Percentiles rank a stretch among this genome's conserved stretches.
Evolutionary conservation across 1,140 invertebrate genomes (phyloP).

Genomic region (Trachelipus rathkii): DNA sequence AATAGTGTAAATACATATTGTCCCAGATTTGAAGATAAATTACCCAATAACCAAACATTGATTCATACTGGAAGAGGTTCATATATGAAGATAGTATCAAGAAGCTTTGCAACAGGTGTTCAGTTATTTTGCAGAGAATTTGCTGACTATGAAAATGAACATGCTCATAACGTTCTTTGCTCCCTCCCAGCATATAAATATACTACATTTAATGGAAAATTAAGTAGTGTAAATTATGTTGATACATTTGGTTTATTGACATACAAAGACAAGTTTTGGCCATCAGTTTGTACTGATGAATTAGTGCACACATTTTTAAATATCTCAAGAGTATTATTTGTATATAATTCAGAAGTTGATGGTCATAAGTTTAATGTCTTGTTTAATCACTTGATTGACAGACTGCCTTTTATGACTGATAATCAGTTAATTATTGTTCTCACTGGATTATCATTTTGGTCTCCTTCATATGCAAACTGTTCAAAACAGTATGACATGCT

Average conservation of each 20-base stretch:
- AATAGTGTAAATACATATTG: neutral
- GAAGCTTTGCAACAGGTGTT: neutral
- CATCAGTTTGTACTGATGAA: neutral
- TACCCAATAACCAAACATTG: neutral
- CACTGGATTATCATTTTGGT: slow-evolving; percentile 37
- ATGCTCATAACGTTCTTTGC: slow-evolving; percentile 40
- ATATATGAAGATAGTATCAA: neutral
- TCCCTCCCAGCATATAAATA: slow-evolving; percentile 42
- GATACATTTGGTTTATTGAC: neutral
- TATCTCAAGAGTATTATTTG: neutral
- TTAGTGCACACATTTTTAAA: neutral
- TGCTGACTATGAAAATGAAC: slow-evolving; percentile 46
- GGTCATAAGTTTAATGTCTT: slow-evolving; percentile 25
- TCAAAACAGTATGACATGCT: slow-evolving; percentile 38
- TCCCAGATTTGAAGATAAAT: neutral
- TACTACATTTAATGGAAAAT: slow-evolving; percentile 33
- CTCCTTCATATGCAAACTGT: slow-evolving; percentile 26
- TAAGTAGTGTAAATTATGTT: neutral
- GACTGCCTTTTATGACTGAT: slow-evolving; percentile 32
- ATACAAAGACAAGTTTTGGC: neutral
- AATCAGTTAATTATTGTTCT: slow-evolving; percentile 37
- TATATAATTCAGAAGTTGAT: slow-evolving; percentile 16
- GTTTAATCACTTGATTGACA: slow-evolving; percentile 25
- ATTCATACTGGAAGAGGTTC: neutral
- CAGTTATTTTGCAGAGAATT: slow-evolving; percentile 27